These are phyloP conservation scores for Columba janthina DNA, from an alignment of 2,113 vertebrate species.

Conservation along the genomic window DNA sequence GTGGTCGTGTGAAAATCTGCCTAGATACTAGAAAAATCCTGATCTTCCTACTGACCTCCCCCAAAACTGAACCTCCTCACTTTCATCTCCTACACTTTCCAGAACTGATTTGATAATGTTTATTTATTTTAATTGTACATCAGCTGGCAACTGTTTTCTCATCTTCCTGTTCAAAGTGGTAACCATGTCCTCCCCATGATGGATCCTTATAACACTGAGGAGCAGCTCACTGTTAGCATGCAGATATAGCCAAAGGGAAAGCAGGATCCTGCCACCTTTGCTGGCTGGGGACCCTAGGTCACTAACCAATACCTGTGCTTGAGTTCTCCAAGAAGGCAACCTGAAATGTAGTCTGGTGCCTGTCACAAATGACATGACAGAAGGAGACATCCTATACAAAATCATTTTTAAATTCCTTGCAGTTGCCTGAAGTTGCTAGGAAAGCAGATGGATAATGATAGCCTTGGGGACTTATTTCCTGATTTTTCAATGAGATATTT, in stretches of 20 bases:
- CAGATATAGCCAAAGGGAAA: not conserved
- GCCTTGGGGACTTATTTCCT: slow-evolving; percentile 40
- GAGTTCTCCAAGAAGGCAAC: not conserved
- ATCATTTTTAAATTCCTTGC: slow-evolving; percentile 2
- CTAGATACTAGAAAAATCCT: not conserved
- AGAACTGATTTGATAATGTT: not conserved
- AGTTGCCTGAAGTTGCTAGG: not conserved
- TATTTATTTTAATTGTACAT: not conserved
- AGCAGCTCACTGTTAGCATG: not conserved
- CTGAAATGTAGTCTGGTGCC: not conserved
- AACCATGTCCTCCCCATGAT: not conserved
- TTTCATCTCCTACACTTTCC: not conserved
- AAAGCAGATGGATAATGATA: slow-evolving; percentile 64
- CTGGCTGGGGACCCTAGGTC: not conserved
- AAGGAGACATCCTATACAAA: not conserved
- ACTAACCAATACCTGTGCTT: not conserved
- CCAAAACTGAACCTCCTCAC: not conserved
- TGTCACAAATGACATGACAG: not conserved
- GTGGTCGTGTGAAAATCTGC: not conserved
- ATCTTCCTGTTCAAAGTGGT: not conserved
- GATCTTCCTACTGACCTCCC: not conserved
- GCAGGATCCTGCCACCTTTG: not conserved
- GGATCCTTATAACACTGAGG: not conserved
- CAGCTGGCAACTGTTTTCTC: not conserved
- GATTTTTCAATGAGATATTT: slow-evolving; percentile 51